These are phyloP conservation scores for Cyclophora albipunctata DNA, from an alignment of 2,888 invertebrate genomes.

Conservation along the genomic window DNA sequence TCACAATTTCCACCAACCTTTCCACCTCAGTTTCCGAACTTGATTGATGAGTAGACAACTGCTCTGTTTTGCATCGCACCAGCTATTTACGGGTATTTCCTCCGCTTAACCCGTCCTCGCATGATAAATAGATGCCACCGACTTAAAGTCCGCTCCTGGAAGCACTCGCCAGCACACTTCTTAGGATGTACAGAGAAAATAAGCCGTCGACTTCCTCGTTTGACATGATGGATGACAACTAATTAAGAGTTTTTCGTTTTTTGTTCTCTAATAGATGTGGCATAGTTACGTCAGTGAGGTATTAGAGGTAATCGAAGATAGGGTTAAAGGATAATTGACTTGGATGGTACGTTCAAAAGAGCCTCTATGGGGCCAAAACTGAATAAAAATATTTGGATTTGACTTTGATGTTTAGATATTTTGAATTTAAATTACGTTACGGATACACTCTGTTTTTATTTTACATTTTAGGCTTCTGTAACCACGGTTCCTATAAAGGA, in stretches of 20 bases:
- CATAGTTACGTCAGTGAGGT: no score
- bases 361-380: no score
- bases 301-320: no score
- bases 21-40: slow-evolving; percentile 8
- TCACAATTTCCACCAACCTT: no score
- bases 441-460: no score
- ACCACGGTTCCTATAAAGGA: no score
- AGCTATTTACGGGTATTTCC: slow-evolving; percentile 74
- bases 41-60: slow-evolving; percentile 73
- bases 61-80: slow-evolving; percentile 71
- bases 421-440: no score
- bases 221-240: slow-evolving; percentile 14
- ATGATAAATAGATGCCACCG: slow-evolving; percentile 63
- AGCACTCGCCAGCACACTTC: slow-evolving; percentile 20
- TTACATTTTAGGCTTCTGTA: no score
- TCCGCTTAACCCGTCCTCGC: slow-evolving; percentile 64
- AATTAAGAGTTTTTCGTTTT: background rate
- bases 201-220: slow-evolving; percentile 17
- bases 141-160: background rate
- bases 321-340: no score
- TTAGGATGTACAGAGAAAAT: slow-evolving; percentile 17
- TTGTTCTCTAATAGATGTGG: background rate
- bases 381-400: no score
- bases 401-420: no score
- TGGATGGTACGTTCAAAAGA: no score